These are phyloP conservation scores for Berghia stephanieae DNA, from an alignment of 1,140 invertebrate species.

Conservation along the genomic window DNA sequence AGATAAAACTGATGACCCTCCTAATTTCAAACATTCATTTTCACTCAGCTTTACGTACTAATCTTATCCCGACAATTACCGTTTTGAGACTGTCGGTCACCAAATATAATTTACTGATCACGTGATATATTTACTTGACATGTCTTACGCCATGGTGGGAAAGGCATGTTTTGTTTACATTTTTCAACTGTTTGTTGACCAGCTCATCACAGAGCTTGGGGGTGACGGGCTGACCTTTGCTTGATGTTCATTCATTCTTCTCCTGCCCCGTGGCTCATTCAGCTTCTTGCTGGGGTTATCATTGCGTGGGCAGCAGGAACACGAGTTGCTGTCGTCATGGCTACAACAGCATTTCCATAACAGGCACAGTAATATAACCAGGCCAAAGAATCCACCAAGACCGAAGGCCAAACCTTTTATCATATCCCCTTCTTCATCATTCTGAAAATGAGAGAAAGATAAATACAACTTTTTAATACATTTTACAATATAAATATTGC, in stretches of 20 bases:
- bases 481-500: too few species aligned
- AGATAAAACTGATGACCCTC: too few species aligned
- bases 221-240: constrained; percentile 30
- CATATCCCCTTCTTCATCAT: constrained; percentile 28
- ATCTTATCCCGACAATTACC: too few species aligned
- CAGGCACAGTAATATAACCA: constrained; percentile 27
- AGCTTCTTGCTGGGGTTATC: constrained; percentile 19
- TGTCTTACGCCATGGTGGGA: too few species aligned
- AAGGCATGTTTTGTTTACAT: too few species aligned
- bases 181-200: constrained; percentile 6
- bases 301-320: too few species aligned
- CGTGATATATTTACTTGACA: too few species aligned
- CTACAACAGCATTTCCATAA: constrained; percentile 37
- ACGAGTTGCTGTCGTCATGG: background rate
- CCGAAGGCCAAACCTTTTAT: constrained; percentile 35
- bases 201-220: constrained; percentile 19
- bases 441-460: background rate
- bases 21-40: too few species aligned
- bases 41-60: too few species aligned
- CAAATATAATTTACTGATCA: too few species aligned
- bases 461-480: too few species aligned
- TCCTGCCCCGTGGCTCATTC: background rate
- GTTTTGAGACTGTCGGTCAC: too few species aligned
- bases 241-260: background rate
- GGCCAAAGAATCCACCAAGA: constrained; percentile 34